These are phyloP conservation scores for Scaptomyza graminum DNA, from an alignment of 1,140 invertebrate genomes.

Conservation along the genomic window DNA sequence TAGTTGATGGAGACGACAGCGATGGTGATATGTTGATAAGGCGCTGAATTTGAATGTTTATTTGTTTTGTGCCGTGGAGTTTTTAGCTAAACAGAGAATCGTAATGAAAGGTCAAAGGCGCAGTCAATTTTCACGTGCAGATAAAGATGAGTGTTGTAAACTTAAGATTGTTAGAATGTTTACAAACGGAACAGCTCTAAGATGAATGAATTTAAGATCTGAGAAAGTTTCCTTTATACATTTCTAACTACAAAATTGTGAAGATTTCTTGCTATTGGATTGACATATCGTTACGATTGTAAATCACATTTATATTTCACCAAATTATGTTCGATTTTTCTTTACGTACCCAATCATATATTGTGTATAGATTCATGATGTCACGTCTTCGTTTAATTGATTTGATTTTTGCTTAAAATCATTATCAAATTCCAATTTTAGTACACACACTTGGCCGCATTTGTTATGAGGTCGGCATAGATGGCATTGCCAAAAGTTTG, in stretches of 20 bases:
- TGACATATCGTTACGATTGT: no score
- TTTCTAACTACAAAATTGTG: no score
- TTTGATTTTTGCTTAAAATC: constrained; percentile 9
- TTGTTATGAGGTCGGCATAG: neutral
- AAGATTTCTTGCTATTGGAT: no score
- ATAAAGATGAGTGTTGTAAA: constrained; percentile 17
- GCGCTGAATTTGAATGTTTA: constrained; percentile 68
- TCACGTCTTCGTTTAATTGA: constrained; percentile 9
- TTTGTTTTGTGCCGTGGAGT: constrained; percentile 23
- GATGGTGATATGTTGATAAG: constrained; percentile 61
- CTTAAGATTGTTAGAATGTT: neutral
- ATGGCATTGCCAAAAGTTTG: no score
- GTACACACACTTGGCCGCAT: constrained; percentile 40
- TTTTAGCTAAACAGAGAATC: neutral
- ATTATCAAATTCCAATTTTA: constrained; percentile 25
- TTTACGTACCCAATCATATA: constrained; percentile 82
- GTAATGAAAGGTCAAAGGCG: constrained; percentile 41
- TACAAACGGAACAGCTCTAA: no score
- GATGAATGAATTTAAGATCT: no score
- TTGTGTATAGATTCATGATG: constrained; percentile 77
- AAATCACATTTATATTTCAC: no score
- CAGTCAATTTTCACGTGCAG: constrained; percentile 19
- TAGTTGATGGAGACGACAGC: constrained; percentile 5
- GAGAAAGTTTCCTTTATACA: no score
- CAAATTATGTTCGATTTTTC: neutral